These are phyloP conservation scores for Drosophila putrida DNA, from an alignment of 2,888 invertebrate genomes.

Conservation along the genomic window DNA sequence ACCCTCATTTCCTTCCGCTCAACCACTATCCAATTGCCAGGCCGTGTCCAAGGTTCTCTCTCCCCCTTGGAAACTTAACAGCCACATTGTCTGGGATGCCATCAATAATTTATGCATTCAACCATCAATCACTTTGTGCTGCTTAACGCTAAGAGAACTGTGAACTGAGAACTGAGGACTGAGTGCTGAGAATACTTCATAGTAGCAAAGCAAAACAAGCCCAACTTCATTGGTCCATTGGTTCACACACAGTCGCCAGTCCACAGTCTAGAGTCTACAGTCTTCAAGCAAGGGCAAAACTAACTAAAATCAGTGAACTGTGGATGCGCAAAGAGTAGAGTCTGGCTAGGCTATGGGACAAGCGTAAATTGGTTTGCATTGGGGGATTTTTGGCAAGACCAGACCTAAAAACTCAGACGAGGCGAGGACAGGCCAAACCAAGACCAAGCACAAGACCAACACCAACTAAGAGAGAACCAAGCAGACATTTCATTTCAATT, in stretches of 20 bases:
- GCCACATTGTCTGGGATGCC: slow-evolving; percentile 70
- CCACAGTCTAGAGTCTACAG: slow-evolving; percentile 3
- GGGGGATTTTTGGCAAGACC: slow-evolving; percentile 36
- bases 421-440: slow-evolving; percentile 12
- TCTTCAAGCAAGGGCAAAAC: slow-evolving; percentile 43
- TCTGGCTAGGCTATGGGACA: slow-evolving; percentile 32
- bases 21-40: slow-evolving; percentile 27
- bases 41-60: neutral
- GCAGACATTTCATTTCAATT: slow-evolving; percentile 68
- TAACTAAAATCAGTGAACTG: slow-evolving; percentile 78
- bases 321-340: slow-evolving; percentile 42
- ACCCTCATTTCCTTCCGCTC: slow-evolving; percentile 27
- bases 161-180: too few species aligned
- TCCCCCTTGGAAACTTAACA: slow-evolving; percentile 5
- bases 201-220: slow-evolving; percentile 54
- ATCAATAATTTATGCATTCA: slow-evolving; percentile 81
- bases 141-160: slow-evolving; percentile 69
- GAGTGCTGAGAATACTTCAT: slow-evolving; percentile 45
- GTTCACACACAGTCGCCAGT: slow-evolving; percentile 6
- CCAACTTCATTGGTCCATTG: slow-evolving; percentile 27
- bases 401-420: slow-evolving; percentile 10
- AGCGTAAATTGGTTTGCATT: slow-evolving; percentile 73
- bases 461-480: slow-evolving; percentile 20
- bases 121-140: slow-evolving; percentile 81
- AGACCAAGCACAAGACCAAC: slow-evolving; percentile 25